A percentile compares a stretch with the other conserved stretches of the same genome.
These are phyloP conservation scores for Machimus rusticus DNA, from an alignment of 2,888 invertebrate genomes.

Conservation along the genomic window DNA sequence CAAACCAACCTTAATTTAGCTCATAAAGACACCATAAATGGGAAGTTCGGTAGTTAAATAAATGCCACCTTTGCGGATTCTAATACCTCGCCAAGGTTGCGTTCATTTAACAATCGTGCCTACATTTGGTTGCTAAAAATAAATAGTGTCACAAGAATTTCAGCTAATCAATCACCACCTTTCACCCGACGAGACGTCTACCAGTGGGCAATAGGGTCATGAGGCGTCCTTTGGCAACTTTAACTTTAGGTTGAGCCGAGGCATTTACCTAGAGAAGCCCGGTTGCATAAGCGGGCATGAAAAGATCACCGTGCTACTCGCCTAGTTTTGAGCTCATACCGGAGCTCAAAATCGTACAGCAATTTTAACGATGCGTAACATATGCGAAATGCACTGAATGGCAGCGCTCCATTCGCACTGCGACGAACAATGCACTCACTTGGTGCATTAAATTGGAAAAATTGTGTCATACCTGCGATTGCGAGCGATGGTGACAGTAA, in stretches of 20 bases:
- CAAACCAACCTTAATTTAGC: background rate
- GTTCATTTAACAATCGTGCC: background rate
- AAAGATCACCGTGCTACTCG: background rate
- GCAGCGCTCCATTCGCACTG: background rate
- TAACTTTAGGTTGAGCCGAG: background rate
- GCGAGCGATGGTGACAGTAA: conserved; percentile 16
- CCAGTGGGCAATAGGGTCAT: conserved; percentile 10
- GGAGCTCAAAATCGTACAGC: background rate
- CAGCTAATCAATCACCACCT: conserved; percentile 17
- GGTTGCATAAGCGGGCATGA: background rate
- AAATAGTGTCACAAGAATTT: conserved; percentile 5
- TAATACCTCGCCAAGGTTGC: conserved; percentile 2
- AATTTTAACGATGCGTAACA: conserved; percentile 24
- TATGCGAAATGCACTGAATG: conserved; percentile 10
- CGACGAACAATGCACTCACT: conserved; percentile 14
- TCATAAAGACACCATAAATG: background rate
- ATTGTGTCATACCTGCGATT: conserved; percentile 26
- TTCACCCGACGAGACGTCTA: background rate
- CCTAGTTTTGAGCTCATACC: background rate
- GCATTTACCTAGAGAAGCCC: background rate
- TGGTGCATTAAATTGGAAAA: conserved; percentile 27
- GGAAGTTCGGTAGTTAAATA: background rate
- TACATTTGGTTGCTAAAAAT: background rate
- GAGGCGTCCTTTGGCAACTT: background rate
- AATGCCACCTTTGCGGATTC: conserved; percentile 16